phyloP scores from a whole-genome alignment of 2,113 vertebrate genomes.

The Austrofundulus limnaeus region DNA sequence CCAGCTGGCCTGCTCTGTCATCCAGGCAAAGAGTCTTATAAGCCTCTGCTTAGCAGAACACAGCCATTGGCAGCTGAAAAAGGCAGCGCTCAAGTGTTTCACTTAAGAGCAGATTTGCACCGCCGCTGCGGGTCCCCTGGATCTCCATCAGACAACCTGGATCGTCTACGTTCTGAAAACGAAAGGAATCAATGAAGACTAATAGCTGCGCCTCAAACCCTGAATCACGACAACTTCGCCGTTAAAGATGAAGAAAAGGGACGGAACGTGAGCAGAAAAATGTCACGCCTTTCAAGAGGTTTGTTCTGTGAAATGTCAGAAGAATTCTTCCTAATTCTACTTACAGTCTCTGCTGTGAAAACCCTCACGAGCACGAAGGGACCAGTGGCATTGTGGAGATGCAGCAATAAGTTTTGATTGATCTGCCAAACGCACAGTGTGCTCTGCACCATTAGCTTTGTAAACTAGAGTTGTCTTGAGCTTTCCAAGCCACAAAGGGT shows the following conservation, averaged over 20 bases:
- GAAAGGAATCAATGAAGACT: slow-evolving; percentile 3
- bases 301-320: neutral
- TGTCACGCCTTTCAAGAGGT: neutral
- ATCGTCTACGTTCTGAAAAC: slow-evolving; percentile 3
- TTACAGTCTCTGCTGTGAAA: neutral
- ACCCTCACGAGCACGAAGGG: neutral
- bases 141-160: slow-evolving; percentile 16
- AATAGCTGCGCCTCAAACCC: neutral
- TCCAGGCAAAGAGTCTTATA: slow-evolving; percentile 20
- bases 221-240: neutral
- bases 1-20: slow-evolving; percentile 14
- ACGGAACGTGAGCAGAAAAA: neutral
- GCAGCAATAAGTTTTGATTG: too few species aligned
- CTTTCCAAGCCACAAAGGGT: neutral
- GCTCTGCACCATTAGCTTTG: slow-evolving; percentile 5
- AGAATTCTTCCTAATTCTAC: too few species aligned
- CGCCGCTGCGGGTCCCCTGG: slow-evolving; percentile 6
- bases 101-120: slow-evolving; percentile 18
- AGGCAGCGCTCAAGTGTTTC: neutral
- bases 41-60: slow-evolving; percentile 16
- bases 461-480: neutral
- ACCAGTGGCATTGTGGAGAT: too few species aligned
- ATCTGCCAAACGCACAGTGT: neutral
- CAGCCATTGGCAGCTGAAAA: neutral
- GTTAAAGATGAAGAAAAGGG: too few species aligned